Base-by-base conservation (phyloP, 2,888 invertebrate species). In the Electrophaes corylata region DNA sequence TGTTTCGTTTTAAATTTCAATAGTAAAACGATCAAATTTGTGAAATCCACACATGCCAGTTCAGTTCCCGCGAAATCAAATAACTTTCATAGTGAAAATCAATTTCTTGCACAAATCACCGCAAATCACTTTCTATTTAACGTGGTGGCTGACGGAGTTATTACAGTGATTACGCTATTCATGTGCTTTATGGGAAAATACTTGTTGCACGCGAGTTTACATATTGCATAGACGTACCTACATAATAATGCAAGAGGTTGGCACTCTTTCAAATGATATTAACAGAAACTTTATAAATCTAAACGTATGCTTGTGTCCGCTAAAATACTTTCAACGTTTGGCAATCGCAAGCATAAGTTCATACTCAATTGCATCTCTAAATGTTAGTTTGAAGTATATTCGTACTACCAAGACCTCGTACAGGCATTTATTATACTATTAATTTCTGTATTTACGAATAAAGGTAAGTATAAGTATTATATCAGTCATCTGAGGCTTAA, bases 41-140 rank as follows among this genome's bases (percentile, higher is more conserved):
- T 41, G 52, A 56, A 51, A 37, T 43, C 56, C 49, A 65, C 55
- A 65, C 53, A 57, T 54, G 58, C 50, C 31, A 44, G 47, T 56
- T 58, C 31, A 44, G 47, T 56, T 58, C 53, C 56, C 57, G 50
- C 46, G 18, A 53, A 55, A 53, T 57, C 31, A 37, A 63, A 62
- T 62, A 62, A 62, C 67, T 67, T 67, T 67, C 65, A 58, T 63
- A 62, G 57, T 45, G 65, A 67, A 67, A 67, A 76, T 74, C 73
- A 71, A 75, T 78, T 75, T 77, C 71, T 67, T 66, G 66, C 64
- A 69, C 65, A 69, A 69, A 69, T 66, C 64, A 60, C 45, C 58
- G 51, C 59, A 64, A 68, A 71, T 72, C 75, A 77, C 77, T 77
- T 77, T 77, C 77, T 71, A 69, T 60, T 60, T 60, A 57, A 51